A percentile compares a stretch with the other conserved stretches of the same genome.
Evolutionary conservation across 1,140 invertebrate species (phyloP).

Genomic region (Nymphalis io): DNA sequence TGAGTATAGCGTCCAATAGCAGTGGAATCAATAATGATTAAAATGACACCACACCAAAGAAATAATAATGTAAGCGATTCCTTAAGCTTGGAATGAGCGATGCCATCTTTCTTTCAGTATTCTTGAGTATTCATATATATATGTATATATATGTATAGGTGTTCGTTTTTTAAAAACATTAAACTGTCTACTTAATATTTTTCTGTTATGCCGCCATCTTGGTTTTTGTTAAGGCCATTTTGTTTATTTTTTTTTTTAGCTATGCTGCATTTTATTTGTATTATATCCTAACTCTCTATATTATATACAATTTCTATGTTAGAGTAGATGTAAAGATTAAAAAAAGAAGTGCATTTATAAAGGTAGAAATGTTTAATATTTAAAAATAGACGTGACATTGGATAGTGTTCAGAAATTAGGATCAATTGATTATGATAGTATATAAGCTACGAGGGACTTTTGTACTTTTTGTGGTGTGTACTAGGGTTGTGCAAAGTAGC

Average conservation of each 20-base stretch:
- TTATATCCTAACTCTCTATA: constrained; percentile 36
- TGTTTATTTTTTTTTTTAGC: constrained; percentile 30
- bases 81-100: constrained; percentile 59
- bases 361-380: constrained; percentile 74
- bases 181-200: constrained; percentile 38
- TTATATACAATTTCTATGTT: constrained; percentile 51
- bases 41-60: constrained; percentile 79
- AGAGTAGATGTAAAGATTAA: constrained; percentile 64
- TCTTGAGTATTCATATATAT: constrained; percentile 69
- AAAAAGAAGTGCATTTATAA: constrained; percentile 79
- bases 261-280: constrained; percentile 35
- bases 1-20: constrained; percentile 73
- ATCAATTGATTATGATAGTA: constrained; percentile 60
- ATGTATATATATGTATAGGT: no score
- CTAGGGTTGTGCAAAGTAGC: constrained; percentile 55
- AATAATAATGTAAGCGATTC: constrained; percentile 66
- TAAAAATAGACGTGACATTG: constrained; percentile 65
- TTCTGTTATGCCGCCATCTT: constrained; percentile 29
- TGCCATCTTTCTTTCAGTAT: constrained; percentile 74
- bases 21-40: constrained; percentile 59
- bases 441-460: constrained; percentile 65
- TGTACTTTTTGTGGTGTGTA: constrained; percentile 74
- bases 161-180: constrained; percentile 46
- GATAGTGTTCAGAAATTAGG: constrained; percentile 71
- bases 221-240: constrained; percentile 35